A percentile compares a stretch with the other conserved stretches of the same genome.
Conservation (phyloP, 2,888 invertebrate genomes). For the Sesia apiformis region DNA sequence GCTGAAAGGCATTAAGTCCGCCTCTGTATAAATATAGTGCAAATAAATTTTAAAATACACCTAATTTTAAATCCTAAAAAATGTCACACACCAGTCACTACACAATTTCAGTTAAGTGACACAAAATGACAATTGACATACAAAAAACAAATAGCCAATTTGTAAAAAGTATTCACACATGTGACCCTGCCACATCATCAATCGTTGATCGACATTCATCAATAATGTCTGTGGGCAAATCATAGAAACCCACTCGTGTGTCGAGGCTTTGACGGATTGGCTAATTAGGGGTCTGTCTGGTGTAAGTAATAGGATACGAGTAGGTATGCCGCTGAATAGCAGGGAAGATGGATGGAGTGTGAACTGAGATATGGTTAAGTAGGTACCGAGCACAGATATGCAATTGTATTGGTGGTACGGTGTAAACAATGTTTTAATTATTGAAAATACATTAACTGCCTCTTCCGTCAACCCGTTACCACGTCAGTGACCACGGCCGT, state of each 20-base stretch:
- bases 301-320: background rate
- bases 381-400: too few species aligned
- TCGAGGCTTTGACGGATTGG: background rate
- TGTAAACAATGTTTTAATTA: too few species aligned
- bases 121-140: background rate
- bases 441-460: too few species aligned
- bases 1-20: too few species aligned
- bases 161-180: background rate
- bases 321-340: too few species aligned
- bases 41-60: too few species aligned
- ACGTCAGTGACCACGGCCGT: too few species aligned
- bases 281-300: background rate
- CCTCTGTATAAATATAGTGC: too few species aligned
- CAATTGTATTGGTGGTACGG: too few species aligned
- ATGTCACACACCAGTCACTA: too few species aligned
- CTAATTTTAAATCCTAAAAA: too few species aligned
- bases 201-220: background rate
- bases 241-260: background rate
- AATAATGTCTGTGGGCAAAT: background rate
- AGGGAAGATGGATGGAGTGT: background rate
- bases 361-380: background rate
- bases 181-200: background rate
- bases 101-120: background rate
- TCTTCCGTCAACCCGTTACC: too few species aligned
- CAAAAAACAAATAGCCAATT: background rate